Conservation (phyloP, 2,888 invertebrate genomes). For the Chymomyza fuscimana region DNA sequence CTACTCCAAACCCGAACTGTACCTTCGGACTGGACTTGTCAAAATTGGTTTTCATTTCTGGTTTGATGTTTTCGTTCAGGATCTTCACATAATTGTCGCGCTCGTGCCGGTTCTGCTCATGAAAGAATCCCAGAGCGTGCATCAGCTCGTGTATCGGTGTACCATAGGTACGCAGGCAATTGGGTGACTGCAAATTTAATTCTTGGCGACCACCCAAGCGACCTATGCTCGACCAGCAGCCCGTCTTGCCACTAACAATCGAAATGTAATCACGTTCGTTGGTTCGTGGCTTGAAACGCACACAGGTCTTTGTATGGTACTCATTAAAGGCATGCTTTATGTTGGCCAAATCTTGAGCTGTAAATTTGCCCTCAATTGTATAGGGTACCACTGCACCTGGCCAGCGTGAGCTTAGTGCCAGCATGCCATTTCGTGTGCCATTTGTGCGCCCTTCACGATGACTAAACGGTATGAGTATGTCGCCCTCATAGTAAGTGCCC, state of each 20-base stretch:
- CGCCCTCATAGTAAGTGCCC: slow-evolving; percentile 89
- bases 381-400: slow-evolving; percentile 86
- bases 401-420: slow-evolving; percentile 83
- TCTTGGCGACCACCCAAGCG: slow-evolving; percentile 83
- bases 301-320: slow-evolving; percentile 87
- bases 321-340: slow-evolving; percentile 87
- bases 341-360: slow-evolving; percentile 81
- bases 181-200: slow-evolving; percentile 87
- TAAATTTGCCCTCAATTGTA: slow-evolving; percentile 83
- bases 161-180: slow-evolving; percentile 85
- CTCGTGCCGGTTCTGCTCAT: slow-evolving; percentile 89
- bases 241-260: slow-evolving; percentile 84
- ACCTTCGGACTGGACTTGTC: slow-evolving; percentile 82
- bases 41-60: slow-evolving; percentile 85
- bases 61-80: slow-evolving; percentile 84
- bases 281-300: slow-evolving; percentile 84
- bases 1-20: slow-evolving; percentile 84
- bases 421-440: slow-evolving; percentile 83
- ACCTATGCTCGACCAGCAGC: slow-evolving; percentile 91
- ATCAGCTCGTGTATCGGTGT: slow-evolving; percentile 89
- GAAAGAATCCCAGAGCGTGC: slow-evolving; percentile 89
- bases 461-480: slow-evolving; percentile 84
- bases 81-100: slow-evolving; percentile 85
- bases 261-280: slow-evolving; percentile 85
- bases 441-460: slow-evolving; percentile 40